Evolutionary conservation across 2,797 vertebrate genomes (phyloP).

Genomic region (Sebastiscus albofasciatus): DNA sequence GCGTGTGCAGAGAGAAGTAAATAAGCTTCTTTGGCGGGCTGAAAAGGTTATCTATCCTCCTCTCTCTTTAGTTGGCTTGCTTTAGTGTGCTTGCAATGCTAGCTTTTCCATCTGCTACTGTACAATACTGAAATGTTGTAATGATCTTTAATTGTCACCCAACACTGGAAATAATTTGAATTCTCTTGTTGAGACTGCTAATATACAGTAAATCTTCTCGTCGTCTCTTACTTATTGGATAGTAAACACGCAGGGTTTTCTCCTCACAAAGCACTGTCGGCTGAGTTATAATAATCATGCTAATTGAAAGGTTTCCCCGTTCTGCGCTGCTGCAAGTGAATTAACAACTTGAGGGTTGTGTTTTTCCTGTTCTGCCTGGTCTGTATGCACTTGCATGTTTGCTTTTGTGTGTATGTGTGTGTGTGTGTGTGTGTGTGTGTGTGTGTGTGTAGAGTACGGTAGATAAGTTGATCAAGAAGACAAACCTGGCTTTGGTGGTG

Average conservation of each 20-base stretch:
- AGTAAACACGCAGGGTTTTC: conserved; percentile 15
- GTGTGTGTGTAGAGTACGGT: conserved; percentile 81
- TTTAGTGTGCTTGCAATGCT: conserved; percentile 34
- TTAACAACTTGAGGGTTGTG: conserved; percentile 50
- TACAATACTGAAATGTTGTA: background rate
- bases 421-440: conserved; percentile 18
- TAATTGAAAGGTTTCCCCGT: conserved; percentile 21
- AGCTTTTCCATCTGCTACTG: background rate
- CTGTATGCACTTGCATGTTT: conserved; percentile 39
- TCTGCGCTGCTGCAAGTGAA: conserved; percentile 16
- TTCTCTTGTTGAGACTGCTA: background rate
- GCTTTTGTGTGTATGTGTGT: conserved; percentile 22
- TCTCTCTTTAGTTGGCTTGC: background rate
- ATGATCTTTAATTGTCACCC: background rate
- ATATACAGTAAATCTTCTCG: background rate
- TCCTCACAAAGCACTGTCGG: conserved; percentile 7
- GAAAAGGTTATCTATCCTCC: conserved; percentile 60
- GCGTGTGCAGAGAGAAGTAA: conserved; percentile 67
- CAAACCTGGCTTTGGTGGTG: conserved; percentile 89
- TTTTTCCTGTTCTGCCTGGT: conserved; percentile 47
- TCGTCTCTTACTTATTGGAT: conserved; percentile 7
- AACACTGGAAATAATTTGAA: background rate
- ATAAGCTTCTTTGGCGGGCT: conserved; percentile 47
- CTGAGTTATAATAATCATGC: conserved; percentile 28
- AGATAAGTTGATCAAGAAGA: conserved; percentile 91